Conservation (phyloP, 2,797 vertebrate genomes). For the Manis crassicaudata region DNA sequence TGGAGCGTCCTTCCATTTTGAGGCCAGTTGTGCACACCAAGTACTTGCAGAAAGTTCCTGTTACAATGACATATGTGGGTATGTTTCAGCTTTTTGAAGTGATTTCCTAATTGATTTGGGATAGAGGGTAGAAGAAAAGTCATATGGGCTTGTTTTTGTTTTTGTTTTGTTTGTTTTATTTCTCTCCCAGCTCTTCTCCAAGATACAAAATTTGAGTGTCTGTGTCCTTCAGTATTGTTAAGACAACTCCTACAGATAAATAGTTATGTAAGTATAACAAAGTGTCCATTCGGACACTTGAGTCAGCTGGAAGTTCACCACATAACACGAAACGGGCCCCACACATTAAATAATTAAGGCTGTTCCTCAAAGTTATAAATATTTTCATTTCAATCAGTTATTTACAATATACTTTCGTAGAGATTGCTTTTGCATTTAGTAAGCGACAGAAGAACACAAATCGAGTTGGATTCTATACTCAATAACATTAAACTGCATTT, state of each 20-base stretch:
- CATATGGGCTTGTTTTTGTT: neutral
- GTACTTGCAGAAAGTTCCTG: neutral
- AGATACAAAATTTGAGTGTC: neutral
- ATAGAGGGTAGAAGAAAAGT: neutral
- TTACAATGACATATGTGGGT: neutral
- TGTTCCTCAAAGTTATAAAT: neutral
- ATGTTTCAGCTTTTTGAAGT: neutral
- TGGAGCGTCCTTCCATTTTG: neutral
- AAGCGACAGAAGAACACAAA: neutral
- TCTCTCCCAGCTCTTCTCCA: neutral
- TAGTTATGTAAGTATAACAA: fast-evolving
- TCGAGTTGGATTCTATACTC: neutral
- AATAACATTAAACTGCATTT: neutral
- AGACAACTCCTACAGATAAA: neutral
- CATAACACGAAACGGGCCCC: neutral
- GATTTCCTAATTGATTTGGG: neutral
- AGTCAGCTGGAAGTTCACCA: neutral
- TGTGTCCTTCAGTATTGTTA: neutral
- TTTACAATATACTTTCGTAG: neutral
- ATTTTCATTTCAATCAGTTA: neutral
- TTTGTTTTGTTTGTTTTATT: neutral
- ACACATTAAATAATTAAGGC: neutral
- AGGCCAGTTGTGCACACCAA: no score
- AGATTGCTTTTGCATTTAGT: neutral
- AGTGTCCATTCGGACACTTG: neutral